These are phyloP conservation scores for Turnix velox DNA, from an alignment of 2,113 vertebrate genomes.

Conservation along the genomic window DNA sequence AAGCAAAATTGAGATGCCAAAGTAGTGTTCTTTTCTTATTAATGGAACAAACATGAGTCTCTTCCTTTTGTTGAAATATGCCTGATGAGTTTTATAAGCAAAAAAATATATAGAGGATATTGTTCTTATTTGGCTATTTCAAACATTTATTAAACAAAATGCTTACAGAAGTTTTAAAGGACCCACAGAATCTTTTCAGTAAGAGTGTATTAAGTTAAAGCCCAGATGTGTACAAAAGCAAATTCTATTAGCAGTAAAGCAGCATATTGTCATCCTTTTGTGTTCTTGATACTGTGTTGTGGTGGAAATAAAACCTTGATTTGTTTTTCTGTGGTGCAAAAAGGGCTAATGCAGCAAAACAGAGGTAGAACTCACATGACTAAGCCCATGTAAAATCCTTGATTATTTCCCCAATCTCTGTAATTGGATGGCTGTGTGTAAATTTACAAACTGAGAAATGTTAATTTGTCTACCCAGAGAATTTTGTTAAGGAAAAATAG, in stretches of 20 bases:
- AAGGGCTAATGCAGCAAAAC: constrained; percentile 5
- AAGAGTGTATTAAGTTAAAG: background rate
- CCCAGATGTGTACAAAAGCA: background rate
- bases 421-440: background rate
- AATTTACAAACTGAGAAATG: background rate
- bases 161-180: background rate
- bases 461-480: background rate
- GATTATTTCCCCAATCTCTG: background rate
- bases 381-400: background rate
- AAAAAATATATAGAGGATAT: background rate
- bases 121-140: background rate
- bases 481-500: background rate
- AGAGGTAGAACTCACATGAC: background rate
- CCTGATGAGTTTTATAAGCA: background rate
- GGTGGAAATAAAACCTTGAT: constrained; percentile 49
- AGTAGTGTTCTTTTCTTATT: background rate
- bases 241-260: constrained; percentile 14
- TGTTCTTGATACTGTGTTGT: background rate
- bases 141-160: background rate
- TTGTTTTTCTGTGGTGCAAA: constrained; percentile 5
- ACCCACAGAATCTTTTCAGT: background rate
- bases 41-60: background rate
- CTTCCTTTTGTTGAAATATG: background rate
- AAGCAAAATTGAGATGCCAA: background rate
- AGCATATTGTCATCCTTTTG: background rate